phyloP scores from a whole-genome alignment of 1,140 invertebrate genomes.

The Colletes gigas region DNA sequence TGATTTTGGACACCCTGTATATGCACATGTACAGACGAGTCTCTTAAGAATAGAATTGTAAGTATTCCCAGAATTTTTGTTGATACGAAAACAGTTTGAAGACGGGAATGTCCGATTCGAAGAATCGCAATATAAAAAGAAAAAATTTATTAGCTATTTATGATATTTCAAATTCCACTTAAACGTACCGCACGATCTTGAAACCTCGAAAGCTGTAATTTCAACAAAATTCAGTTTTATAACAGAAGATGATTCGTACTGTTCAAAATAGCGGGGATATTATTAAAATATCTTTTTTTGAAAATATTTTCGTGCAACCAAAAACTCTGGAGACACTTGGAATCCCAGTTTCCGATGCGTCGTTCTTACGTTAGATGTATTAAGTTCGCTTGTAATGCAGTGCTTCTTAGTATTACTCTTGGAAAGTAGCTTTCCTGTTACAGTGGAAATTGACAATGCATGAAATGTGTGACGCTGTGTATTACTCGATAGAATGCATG shows the following conservation, averaged over 20 bases:
- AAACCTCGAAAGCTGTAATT: too few species aligned
- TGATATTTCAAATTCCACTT: too few species aligned
- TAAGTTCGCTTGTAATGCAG: neutral
- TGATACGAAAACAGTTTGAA: too few species aligned
- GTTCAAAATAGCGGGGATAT: too few species aligned
- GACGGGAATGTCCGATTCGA: neutral
- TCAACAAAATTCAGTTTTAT: too few species aligned
- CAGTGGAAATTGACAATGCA: neutral
- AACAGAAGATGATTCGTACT: too few species aligned
- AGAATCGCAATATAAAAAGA: neutral
- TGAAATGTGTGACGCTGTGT: slow-evolving; percentile 11
- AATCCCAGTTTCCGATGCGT: neutral
- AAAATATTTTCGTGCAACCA: neutral
- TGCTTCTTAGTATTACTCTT: slow-evolving; percentile 16
- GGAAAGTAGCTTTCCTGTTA: neutral
- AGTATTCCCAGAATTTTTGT: neutral
- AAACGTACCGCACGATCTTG: too few species aligned
- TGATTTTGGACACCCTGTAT: neutral
- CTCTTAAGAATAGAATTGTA: neutral
- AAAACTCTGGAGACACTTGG: neutral
- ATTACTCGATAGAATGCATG: slow-evolving; percentile 19
- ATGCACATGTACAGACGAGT: neutral
- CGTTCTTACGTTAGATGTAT: neutral
- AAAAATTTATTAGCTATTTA: too few species aligned
- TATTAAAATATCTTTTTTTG: neutral